Evolutionary conservation across 2,113 vertebrate genomes (phyloP).

Genomic region (Nipponia nippon): DNA sequence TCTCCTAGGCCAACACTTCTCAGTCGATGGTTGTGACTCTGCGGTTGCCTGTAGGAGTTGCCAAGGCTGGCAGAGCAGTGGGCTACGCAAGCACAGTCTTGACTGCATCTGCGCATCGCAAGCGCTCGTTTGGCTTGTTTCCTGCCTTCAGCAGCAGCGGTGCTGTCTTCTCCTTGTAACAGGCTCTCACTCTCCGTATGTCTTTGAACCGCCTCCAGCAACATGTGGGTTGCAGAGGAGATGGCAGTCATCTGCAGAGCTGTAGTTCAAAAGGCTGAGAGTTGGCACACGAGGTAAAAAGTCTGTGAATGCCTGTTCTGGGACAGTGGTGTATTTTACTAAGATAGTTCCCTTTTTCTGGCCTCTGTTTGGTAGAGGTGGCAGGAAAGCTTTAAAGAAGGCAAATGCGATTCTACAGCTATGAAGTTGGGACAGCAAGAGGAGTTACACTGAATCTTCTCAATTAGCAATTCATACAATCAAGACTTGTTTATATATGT

Average conservation of each 20-base stretch:
- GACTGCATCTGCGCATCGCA: not conserved
- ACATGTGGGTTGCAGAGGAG: slow-evolving; percentile 4
- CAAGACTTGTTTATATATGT: not conserved
- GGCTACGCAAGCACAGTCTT: not conserved
- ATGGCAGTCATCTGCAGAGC: not conserved
- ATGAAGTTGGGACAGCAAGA: not conserved
- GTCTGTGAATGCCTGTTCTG: not conserved
- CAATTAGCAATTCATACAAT: not conserved
- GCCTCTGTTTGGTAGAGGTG: not conserved
- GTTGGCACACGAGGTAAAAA: not conserved
- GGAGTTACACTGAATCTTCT: not conserved
- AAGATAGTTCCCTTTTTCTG: not conserved
- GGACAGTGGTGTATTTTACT: not conserved
- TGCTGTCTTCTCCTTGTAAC: not conserved
- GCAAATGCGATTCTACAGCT: not conserved
- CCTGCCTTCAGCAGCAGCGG: not conserved
- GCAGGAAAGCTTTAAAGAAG: not conserved
- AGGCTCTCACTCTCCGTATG: slow-evolving; percentile 30
- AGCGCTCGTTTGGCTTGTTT: not conserved
- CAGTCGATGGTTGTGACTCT: not conserved
- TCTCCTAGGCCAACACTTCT: not conserved
- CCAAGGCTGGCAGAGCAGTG: not conserved
- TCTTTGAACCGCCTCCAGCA: slow-evolving; percentile 34
- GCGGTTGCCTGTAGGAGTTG: not conserved
- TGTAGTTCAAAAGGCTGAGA: not conserved